Evolutionary conservation across 2,888 invertebrate species (phyloP).

Genomic region (Lacanobia oleracea): DNA sequence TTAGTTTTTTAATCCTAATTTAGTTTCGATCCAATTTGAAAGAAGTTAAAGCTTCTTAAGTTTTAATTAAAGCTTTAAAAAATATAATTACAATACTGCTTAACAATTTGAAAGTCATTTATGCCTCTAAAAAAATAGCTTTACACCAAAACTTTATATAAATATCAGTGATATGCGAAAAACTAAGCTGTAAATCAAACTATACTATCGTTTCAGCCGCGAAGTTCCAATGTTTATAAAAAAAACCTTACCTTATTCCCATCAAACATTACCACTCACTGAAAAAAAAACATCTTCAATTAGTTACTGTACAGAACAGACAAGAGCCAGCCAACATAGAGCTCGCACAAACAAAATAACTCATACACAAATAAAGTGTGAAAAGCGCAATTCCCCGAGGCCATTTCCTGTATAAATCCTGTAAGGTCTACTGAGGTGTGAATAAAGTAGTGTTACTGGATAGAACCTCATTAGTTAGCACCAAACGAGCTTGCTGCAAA

Average conservation of each 20-base stretch:
- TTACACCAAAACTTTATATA: too few species aligned
- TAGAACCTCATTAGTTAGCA: constrained; percentile 58
- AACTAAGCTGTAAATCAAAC: background rate
- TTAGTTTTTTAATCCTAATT: background rate
- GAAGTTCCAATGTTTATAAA: background rate
- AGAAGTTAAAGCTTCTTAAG: background rate
- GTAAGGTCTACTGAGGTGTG: constrained; percentile 48
- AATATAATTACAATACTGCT: background rate
- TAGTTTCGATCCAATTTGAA: constrained; percentile 6
- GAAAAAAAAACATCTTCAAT: constrained; percentile 3
- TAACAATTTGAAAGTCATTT: background rate
- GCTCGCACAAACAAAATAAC: constrained; percentile 30
- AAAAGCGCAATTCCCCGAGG: constrained; percentile 40
- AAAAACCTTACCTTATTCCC: too few species aligned
- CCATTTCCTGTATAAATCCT: constrained; percentile 53
- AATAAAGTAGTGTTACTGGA: constrained; percentile 56
- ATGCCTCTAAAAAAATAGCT: background rate
- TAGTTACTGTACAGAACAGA: background rate
- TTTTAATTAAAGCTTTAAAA: background rate
- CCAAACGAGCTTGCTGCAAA: constrained; percentile 53
- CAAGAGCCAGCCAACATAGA: background rate
- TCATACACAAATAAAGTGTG: constrained; percentile 36
- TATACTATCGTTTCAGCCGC: background rate
- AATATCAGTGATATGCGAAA: too few species aligned
- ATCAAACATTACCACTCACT: background rate